phyloP scores from a whole-genome alignment of 2,797 vertebrate species.

The Pangasius macronema region DNA sequence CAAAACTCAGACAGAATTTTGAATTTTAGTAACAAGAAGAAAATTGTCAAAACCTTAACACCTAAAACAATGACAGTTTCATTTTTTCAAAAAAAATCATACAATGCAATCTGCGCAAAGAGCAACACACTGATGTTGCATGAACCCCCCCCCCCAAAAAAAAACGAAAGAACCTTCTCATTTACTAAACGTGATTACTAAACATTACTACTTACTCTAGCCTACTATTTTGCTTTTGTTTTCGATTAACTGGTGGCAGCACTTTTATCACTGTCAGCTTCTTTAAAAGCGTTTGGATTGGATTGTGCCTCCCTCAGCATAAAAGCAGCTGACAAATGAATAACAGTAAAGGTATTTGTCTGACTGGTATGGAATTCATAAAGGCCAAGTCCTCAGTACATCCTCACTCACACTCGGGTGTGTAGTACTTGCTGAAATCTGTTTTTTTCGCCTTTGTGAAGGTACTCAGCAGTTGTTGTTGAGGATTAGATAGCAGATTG shows the following conservation, averaged over 20 bases:
- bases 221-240: too few species aligned
- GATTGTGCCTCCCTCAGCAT: not conserved
- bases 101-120: not conserved
- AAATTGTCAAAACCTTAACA: too few species aligned
- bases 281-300: not conserved
- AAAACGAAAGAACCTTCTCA: not conserved
- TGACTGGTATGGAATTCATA: not conserved
- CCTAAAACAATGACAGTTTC: too few species aligned
- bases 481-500: not conserved
- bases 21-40: too few species aligned
- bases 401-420: not conserved
- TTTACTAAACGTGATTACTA: not conserved
- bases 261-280: not conserved
- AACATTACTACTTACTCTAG: not conserved
- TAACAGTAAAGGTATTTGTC: conserved; percentile 1
- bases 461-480: not conserved
- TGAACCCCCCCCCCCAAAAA: not conserved
- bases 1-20: too few species aligned
- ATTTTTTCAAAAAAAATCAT: too few species aligned
- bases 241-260: not conserved
- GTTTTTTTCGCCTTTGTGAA: not conserved
- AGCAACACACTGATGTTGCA: not conserved
- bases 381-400: not conserved
- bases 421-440: not conserved
- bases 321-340: not conserved